Evolutionary conservation across 2,888 invertebrate genomes (phyloP), one percentile per base, ranked within the genome.

Genomic region (Tenthredo distinguenda): DNA sequence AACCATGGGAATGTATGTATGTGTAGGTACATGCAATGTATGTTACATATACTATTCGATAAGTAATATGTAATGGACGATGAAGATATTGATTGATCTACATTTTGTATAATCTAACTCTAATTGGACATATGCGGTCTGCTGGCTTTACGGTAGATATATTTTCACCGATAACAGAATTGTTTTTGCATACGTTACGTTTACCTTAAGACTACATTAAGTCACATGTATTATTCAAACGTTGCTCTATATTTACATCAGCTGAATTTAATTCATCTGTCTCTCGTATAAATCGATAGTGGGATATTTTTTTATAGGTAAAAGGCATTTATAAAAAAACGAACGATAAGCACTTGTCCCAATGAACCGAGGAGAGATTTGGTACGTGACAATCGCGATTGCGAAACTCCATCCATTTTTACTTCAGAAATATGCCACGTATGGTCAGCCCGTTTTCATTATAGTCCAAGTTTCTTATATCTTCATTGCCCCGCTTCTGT

Each of bases 11-110:
- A 26, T 47, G 55, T 26, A 10, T 47, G 34, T 21, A 21, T 40
- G 15, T 81, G 12, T n/a, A n/a, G n/a, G n/a, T 62, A 21, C 40
- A 37, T 62, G 40, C 31, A 26, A 4, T 37, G 40, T n/a, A n/a
- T n/a, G n/a, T n/a, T n/a, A 40, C 10, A 40, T 4, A 40, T 4
- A 6, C 34, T 50, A 55, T 21, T 5, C 12, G 12, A 58, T 62
- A 40, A 7, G 37, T 81, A 37, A 62, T 62, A 40, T 40, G 58
- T 62, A 81, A 62, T 62, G 15, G 21, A n/a, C 40, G 37, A 40
- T 81, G 15, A 62, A 81, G 62, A 37, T 81, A 81, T 81, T 40
- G 81, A 62, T 58, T 62, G 81, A 40, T 18, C 37, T 31, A 26
- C 21, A 40, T 37, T 10, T 6, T 18, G 6, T 26, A 40, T 81